Base-by-base conservation (phyloP, 2,888 invertebrate species). In the Noctua fimbriata region DNA sequence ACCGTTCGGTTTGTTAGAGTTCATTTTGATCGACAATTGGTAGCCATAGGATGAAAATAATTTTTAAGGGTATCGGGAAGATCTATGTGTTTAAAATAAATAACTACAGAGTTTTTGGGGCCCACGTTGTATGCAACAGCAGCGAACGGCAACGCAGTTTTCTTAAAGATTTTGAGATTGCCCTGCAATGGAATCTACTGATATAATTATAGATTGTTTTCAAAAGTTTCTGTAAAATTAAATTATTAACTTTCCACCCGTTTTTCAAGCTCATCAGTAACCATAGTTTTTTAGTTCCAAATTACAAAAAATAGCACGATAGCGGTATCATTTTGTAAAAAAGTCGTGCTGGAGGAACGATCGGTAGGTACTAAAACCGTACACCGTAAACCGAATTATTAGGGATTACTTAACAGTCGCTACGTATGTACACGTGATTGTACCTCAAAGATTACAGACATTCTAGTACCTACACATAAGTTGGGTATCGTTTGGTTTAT, bases 341-440 rank as follows among this genome's bases (percentile, higher is more conserved):
- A 12, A 32, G 41, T 44, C 44, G 63, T 69, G 52, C n/a, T 52
- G 32, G 2, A 32, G 6, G n/a, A 21, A 47, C 14, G 52, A 5
- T 36, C 2, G 32, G n/a, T 36, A 32, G 12, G 1, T 58, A 32
- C 18, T 21, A 32, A 32, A 79, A 55, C 72, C 36, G 58, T n/a
- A n/a, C n/a, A n/a, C n/a, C n/a, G 55, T 49, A 24, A 2, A 18
- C 7, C 14, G 18, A 28, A 58, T 47, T 66, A 72, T 66, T 10
- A 18, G 21, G 0, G 41, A 67, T 79, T 72, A 67, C 67, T 32
- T 80, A 49, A 67, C n/a, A 36, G 28, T 67, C 1, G n/a, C 49
- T 60, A 18, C 7, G 10, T 78, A 55, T 28, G 32, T 55, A 72
- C 14, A 58, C 41, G 66, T 81, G 66, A 28, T 72, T 66, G 41